Evolutionary conservation across 2,113 vertebrate species (phyloP).

Genomic region (Calyptomena viridis): DNA sequence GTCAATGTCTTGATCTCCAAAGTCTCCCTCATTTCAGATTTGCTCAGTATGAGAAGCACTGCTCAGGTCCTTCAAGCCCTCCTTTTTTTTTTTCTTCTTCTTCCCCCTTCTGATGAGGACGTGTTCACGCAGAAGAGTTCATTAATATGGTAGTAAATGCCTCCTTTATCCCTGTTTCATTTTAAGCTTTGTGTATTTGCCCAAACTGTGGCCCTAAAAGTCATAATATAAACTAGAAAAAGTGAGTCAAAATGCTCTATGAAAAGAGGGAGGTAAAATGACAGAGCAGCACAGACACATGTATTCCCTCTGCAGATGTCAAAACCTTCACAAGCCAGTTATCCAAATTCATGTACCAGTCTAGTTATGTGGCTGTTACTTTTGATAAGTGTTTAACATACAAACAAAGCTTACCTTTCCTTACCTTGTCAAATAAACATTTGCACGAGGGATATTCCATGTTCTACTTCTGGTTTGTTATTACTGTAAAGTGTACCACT

Average conservation of each 20-base stretch:
- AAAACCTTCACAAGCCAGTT: neutral
- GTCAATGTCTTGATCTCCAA: neutral
- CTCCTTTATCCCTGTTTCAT: neutral
- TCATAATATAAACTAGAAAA: neutral
- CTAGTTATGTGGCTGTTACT: neutral
- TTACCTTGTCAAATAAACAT: neutral
- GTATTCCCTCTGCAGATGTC: neutral
- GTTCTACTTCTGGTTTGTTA: neutral
- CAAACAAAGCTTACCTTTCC: neutral
- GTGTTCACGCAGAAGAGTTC: accelerated
- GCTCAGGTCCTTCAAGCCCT: neutral
- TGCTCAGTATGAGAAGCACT: neutral
- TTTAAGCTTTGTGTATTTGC: neutral
- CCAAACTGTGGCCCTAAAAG: neutral
- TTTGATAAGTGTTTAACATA: neutral
- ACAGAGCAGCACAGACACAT: accelerated
- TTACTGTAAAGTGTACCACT: neutral
- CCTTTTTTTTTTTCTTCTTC: too few species aligned
- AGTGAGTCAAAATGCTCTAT: neutral
- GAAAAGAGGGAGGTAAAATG: neutral
- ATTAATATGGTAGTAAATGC: neutral
- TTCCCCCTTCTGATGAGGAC: accelerated
- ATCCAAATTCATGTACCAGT: neutral
- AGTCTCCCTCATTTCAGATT: too few species aligned
- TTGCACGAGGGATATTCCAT: neutral